Evolutionary conservation across 2,797 vertebrate species (phyloP).

Genomic region (Cossypha heuglini): DNA sequence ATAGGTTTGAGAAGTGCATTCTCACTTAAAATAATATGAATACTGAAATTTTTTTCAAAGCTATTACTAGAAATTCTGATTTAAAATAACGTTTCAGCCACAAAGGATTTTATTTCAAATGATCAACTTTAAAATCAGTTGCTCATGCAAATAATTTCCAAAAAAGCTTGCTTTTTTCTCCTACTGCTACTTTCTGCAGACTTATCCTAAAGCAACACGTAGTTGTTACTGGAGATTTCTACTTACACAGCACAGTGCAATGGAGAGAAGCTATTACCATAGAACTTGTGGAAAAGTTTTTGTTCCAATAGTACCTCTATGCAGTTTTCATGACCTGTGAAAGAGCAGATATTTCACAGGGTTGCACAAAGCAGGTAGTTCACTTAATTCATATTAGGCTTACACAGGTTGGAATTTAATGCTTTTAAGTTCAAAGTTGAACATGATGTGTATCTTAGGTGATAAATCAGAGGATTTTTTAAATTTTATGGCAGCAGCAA

Average conservation of each 20-base stretch:
- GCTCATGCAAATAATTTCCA: background rate
- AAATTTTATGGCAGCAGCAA: background rate
- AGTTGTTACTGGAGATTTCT: background rate
- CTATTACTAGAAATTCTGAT: background rate
- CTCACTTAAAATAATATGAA: background rate
- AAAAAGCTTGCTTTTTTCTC: background rate
- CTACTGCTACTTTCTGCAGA: background rate
- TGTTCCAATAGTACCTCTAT: constrained; percentile 95
- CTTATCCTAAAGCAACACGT: background rate
- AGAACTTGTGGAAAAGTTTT: constrained; percentile 85
- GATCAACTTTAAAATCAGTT: background rate
- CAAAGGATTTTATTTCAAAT: background rate
- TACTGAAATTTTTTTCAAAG: background rate
- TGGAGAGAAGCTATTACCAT: constrained; percentile 92
- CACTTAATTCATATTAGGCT: background rate
- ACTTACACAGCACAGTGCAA: constrained; percentile 97
- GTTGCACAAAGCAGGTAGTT: background rate
- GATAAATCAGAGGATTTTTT: background rate
- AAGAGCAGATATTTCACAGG: constrained; percentile 20
- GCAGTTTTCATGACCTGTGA: constrained; percentile 92
- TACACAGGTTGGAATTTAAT: background rate
- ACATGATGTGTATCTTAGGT: background rate
- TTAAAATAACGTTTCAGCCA: background rate
- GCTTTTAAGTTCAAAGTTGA: background rate
- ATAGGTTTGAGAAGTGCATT: background rate